Evolutionary conservation across 2,113 vertebrate genomes (phyloP).

Genomic region (Apeltes quadracus): DNA sequence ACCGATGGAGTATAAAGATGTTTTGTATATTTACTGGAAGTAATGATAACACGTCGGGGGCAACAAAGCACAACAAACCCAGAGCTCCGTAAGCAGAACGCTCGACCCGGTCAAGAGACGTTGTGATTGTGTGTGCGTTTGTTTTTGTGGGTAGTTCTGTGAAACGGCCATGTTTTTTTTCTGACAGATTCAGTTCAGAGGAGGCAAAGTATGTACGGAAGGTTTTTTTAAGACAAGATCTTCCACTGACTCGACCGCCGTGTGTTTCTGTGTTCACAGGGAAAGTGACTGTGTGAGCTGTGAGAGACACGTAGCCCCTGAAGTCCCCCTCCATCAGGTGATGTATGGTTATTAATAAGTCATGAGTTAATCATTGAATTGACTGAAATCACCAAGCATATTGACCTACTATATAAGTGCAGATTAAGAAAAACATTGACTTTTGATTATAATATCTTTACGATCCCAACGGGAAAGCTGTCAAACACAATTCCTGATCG

Average conservation of each 20-base stretch:
- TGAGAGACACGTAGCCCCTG: conserved; percentile 54
- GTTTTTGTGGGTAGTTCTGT: conserved; percentile 33
- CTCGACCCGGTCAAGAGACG: conserved; percentile 8
- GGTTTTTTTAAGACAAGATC: conserved; percentile 1
- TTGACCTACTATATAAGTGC: not conserved
- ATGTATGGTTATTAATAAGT: conserved; percentile 22
- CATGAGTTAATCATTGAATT: not conserved
- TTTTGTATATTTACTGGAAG: not conserved
- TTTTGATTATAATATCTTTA: not conserved
- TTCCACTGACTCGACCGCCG: conserved; percentile 24
- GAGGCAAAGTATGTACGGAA: conserved; percentile 25
- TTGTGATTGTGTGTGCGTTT: not conserved
- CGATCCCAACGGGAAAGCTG: not conserved
- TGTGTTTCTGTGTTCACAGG: conserved; percentile 62
- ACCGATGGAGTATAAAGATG: not conserved
- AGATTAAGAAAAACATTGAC: not conserved
- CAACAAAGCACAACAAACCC: conserved; percentile 13
- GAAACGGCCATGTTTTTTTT: conserved; percentile 43
- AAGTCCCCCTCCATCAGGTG: conserved; percentile 53
- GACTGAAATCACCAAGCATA: not conserved
- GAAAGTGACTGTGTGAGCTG: conserved; percentile 58
- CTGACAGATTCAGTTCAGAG: conserved; percentile 53
- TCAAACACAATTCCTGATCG: not conserved
- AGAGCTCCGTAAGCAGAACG: conserved; percentile 13
- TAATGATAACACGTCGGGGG: not conserved